Percentiles rank a stretch among this genome's conserved stretches.
These are phyloP conservation scores for Ceriagrion tenellum DNA, from an alignment of 2,888 invertebrate genomes.

Conservation along the genomic window DNA sequence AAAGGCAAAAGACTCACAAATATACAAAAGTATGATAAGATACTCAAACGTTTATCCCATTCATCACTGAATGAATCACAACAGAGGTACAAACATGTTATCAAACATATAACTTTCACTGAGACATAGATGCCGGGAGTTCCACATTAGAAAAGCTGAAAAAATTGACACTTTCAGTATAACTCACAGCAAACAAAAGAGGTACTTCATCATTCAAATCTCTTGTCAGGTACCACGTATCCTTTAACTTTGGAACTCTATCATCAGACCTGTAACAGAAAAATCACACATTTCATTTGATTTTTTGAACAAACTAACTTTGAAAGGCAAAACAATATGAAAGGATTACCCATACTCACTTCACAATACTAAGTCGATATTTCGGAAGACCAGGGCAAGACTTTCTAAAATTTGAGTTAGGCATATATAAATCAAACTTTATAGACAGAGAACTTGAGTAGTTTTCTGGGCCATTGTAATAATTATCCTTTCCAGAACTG, in stretches of 20 bases:
- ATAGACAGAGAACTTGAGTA: slow-evolving; percentile 43
- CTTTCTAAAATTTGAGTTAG: slow-evolving; percentile 69
- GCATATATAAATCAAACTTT: slow-evolving; percentile 70
- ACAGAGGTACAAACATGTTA: neutral
- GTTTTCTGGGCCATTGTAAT: neutral
- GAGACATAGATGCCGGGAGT: slow-evolving; percentile 74
- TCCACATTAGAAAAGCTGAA: slow-evolving; percentile 78
- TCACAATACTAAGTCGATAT: slow-evolving; percentile 69
- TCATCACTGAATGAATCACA: neutral
- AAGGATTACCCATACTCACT: slow-evolving; percentile 58
- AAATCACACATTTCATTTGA: neutral
- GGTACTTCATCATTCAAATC: slow-evolving; percentile 75
- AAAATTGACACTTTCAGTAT: slow-evolving; percentile 78
- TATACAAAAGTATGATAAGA: neutral
- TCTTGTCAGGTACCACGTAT: slow-evolving; percentile 66
- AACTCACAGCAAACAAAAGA: slow-evolving; percentile 78
- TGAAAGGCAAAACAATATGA: neutral
- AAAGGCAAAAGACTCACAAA: neutral
- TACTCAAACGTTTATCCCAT: neutral
- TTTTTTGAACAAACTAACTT: neutral
- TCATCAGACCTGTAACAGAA: slow-evolving; percentile 69
- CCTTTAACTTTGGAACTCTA: slow-evolving; percentile 70
- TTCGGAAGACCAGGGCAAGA: slow-evolving; percentile 69
- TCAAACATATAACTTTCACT: neutral
- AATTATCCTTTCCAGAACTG: slow-evolving; percentile 22